Percentiles rank a stretch among this genome's conserved stretches.
phyloP scores from a whole-genome alignment of 2,888 invertebrate genomes.

The Tinea trinotella region DNA sequence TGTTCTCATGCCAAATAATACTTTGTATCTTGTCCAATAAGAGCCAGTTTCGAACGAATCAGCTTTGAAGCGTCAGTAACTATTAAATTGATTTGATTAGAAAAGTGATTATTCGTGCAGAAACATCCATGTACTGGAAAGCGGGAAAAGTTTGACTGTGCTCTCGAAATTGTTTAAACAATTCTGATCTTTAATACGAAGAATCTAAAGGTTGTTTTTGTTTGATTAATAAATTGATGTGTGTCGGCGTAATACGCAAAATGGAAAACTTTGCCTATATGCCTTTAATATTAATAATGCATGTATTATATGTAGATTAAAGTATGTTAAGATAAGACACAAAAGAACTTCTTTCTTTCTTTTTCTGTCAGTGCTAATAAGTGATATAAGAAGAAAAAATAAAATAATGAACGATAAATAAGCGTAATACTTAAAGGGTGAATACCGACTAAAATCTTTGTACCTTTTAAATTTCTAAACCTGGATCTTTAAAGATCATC shows the following conservation, averaged over 20 bases:
- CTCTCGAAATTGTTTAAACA: not conserved
- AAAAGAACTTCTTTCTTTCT: too few relatives aligned
- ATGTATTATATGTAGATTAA: slow-evolving; percentile 36
- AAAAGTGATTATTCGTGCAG: not conserved
- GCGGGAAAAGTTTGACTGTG: slow-evolving; percentile 6
- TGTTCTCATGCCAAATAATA: too few relatives aligned
- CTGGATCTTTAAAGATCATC: too few relatives aligned
- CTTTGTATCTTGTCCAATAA: too few relatives aligned
- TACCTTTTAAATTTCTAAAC: too few relatives aligned
- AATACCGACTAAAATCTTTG: too few relatives aligned
- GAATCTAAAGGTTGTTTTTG: not conserved
- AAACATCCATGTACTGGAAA: slow-evolving; percentile 7
- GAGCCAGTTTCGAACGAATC: too few relatives aligned
- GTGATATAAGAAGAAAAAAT: too few relatives aligned
- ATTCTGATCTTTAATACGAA: not conserved
- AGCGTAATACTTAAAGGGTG: too few relatives aligned
- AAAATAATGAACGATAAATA: too few relatives aligned
- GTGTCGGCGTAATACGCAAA: slow-evolving; percentile 30
- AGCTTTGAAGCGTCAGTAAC: slow-evolving; percentile 1
- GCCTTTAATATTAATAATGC: slow-evolving; percentile 48
- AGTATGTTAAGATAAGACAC: not conserved
- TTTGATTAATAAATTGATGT: not conserved
- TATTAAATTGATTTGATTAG: not conserved
- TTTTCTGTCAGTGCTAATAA: too few relatives aligned
- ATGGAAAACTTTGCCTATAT: slow-evolving; percentile 52